Conservation (phyloP, 2,888 invertebrate species). For the Polietes domitor region DNA sequence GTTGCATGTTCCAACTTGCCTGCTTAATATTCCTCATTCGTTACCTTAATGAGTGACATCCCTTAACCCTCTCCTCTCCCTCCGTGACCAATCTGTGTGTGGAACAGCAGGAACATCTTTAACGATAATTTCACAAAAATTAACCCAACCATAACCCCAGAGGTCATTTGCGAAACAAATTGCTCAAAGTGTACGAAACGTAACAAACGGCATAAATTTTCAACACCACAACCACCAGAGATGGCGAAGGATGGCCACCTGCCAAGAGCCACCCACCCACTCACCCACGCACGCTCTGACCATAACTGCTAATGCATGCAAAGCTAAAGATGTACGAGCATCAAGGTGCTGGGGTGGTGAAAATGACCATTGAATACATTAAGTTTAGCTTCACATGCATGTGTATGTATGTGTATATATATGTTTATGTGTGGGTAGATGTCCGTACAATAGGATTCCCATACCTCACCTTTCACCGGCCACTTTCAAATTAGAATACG, state of each 20-base stretch:
- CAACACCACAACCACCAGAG: conserved; percentile 62
- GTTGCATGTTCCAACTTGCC: neutral
- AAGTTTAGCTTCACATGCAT: neutral
- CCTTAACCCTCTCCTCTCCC: conserved; percentile 5
- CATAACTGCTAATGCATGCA: conserved; percentile 30
- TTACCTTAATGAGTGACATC: conserved; percentile 36
- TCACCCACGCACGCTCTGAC: neutral
- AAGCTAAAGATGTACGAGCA: conserved; percentile 4
- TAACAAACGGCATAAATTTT: conserved; percentile 66
- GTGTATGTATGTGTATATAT: neutral
- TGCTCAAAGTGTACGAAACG: conserved; percentile 67
- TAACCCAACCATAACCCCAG: conserved; percentile 75
- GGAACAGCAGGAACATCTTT: conserved; percentile 52
- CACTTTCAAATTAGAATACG: conserved; percentile 28
- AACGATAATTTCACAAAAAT: conserved; percentile 71
- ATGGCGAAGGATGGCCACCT: neutral
- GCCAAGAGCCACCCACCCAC: neutral
- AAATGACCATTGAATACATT: conserved; percentile 18
- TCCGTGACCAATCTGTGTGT: neutral
- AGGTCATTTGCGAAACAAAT: conserved; percentile 76
- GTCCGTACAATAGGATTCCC: neutral
- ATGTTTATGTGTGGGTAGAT: neutral
- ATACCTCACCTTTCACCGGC: neutral
- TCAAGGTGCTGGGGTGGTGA: neutral
- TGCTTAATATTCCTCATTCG: conserved; percentile 20